Evolutionary conservation across 2,797 vertebrate genomes (phyloP).

Genomic region (Catamblyrhynchus diadema): DNA sequence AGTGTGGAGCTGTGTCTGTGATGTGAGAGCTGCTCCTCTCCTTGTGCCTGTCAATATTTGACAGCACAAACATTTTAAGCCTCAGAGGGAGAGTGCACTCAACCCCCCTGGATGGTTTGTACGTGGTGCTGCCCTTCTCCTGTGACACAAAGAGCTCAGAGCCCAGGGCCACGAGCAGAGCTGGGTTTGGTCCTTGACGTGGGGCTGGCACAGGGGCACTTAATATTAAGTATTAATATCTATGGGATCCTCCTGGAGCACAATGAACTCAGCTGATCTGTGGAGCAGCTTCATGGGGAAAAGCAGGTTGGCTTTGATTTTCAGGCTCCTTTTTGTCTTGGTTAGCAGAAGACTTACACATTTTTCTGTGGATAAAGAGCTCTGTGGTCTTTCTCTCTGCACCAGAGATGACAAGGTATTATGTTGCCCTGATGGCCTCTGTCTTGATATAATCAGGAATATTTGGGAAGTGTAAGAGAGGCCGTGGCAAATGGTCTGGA

Average conservation of each 20-base stretch:
- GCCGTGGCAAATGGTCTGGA: neutral
- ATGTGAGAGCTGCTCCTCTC: accelerated
- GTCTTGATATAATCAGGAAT: neutral
- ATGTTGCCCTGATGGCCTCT: neutral
- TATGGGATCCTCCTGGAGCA: neutral
- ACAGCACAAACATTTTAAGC: neutral
- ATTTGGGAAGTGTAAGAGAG: neutral
- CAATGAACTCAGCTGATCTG: neutral
- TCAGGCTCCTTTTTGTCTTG: neutral
- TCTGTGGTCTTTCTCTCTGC: neutral
- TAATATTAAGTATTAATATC: no score
- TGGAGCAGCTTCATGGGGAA: neutral
- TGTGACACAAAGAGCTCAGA: neutral
- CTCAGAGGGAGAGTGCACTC: neutral
- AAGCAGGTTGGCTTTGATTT: neutral
- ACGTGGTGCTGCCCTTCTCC: neutral
- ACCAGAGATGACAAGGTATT: neutral
- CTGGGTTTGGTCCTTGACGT: accelerated
- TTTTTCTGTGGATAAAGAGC: neutral
- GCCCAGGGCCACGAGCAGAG: accelerated
- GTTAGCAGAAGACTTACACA: neutral
- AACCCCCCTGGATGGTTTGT: accelerated
- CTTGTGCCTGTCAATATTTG: neutral
- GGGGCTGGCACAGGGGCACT: accelerated
- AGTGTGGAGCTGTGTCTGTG: accelerated